These are phyloP conservation scores for Diorhabda elongata DNA, from an alignment of 1,140 invertebrate genomes.

Conservation along the genomic window DNA sequence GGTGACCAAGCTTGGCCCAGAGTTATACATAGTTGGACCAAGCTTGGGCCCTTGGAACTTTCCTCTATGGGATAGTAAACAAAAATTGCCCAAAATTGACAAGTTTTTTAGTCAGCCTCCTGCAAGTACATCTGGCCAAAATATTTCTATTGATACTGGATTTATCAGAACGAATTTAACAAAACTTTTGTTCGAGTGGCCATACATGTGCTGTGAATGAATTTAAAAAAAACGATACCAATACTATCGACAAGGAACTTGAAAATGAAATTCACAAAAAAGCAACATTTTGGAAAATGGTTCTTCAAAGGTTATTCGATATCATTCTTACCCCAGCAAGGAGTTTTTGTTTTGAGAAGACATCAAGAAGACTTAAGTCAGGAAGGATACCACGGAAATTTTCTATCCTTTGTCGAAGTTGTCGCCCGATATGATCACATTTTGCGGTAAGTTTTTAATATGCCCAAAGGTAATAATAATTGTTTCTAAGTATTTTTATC, in stretches of 20 bases:
- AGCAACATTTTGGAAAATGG: constrained; percentile 27
- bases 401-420: constrained; percentile 13
- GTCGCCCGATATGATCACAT: neutral
- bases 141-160: constrained; percentile 15
- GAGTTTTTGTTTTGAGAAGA: constrained; percentile 19
- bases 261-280: constrained; percentile 32
- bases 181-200: too few relatives aligned
- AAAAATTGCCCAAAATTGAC: too few relatives aligned
- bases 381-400: constrained; percentile 20
- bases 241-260: constrained; percentile 22
- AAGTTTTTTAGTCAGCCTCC: neutral
- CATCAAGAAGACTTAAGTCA: constrained; percentile 19
- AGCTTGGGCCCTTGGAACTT: too few relatives aligned
- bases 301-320: constrained; percentile 18
- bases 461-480: too few relatives aligned
- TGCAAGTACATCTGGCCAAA: constrained; percentile 12
- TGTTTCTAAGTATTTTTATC: too few relatives aligned
- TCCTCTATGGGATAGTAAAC: too few relatives aligned
- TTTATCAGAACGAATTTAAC: too few relatives aligned
- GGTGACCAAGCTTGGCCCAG: too few relatives aligned
- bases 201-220: too few relatives aligned
- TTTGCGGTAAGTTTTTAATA: too few relatives aligned
- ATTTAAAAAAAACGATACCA: too few relatives aligned
- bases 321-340: constrained; percentile 13
- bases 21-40: too few relatives aligned